phyloP scores from a whole-genome alignment of 1,140 invertebrate species.

The Myzus persicae region DNA sequence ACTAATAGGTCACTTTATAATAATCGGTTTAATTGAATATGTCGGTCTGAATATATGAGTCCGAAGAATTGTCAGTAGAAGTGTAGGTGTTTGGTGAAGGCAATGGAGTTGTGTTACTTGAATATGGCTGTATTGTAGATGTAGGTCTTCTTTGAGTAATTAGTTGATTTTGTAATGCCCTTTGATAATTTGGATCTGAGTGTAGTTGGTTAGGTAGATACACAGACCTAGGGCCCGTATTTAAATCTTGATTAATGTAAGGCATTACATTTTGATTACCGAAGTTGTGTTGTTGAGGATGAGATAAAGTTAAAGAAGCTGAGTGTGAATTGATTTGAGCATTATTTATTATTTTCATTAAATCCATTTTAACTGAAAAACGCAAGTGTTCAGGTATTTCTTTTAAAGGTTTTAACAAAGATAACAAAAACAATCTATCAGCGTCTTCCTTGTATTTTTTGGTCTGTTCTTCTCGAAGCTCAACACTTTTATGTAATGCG shows the following conservation, averaged over 20 bases:
- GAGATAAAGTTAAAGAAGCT: conserved; percentile 21
- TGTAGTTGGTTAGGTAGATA: neutral
- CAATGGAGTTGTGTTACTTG: neutral
- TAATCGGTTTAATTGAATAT: neutral
- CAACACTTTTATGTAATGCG: conserved; percentile 28
- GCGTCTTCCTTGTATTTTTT: neutral
- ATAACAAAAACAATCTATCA: conserved; percentile 34
- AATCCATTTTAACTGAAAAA: conserved; percentile 36
- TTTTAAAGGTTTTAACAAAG: neutral
- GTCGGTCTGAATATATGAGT: neutral
- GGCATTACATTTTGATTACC: neutral
- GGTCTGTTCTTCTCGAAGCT: neutral
- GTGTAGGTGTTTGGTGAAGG: neutral
- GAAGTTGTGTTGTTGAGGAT: neutral
- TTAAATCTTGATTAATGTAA: too few species aligned
- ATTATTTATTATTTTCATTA: conserved; percentile 35
- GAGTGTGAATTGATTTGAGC: neutral
- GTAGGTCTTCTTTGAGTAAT: neutral
- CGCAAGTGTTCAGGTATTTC: neutral
- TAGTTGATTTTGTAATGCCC: neutral
- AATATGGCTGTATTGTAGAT: neutral
- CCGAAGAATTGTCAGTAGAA: neutral
- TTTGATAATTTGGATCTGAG: neutral
- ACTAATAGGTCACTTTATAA: too few species aligned
- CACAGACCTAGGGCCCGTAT: neutral